Percentiles rank a stretch among this genome's conserved stretches.
Conservation (phyloP, 2,113 vertebrate species). For the Octodon degus region DNA sequence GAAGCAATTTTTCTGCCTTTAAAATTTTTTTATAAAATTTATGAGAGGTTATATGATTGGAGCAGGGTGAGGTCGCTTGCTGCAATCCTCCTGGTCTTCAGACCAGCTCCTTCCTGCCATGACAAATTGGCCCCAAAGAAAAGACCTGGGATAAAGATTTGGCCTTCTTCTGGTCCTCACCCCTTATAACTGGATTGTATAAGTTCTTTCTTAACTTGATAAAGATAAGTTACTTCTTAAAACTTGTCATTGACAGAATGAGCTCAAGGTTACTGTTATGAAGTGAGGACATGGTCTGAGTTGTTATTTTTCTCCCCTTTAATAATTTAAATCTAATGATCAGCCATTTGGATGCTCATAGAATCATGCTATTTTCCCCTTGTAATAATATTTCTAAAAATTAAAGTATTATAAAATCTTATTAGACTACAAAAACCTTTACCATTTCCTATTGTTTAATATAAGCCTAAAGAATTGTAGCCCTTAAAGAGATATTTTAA, state of each 20-base stretch:
- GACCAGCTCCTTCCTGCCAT: neutral
- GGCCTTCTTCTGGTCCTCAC: neutral
- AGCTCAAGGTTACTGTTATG: neutral
- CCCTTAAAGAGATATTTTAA: neutral
- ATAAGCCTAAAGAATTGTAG: neutral
- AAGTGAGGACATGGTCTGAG: neutral
- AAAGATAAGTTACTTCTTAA: neutral
- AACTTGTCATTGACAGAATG: neutral
- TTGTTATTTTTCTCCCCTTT: neutral
- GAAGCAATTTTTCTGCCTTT: too few relatives aligned
- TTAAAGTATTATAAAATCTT: neutral
- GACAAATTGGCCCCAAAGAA: neutral
- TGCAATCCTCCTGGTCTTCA: neutral
- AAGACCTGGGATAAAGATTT: neutral
- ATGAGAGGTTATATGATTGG: neutral
- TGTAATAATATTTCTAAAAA: neutral
- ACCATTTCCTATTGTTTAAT: neutral
- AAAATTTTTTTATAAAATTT: too few relatives aligned
- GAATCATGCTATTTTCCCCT: neutral
- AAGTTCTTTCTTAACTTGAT: neutral
- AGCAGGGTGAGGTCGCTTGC: neutral
- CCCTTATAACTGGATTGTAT: neutral
- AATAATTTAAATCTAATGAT: neutral
- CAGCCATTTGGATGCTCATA: neutral
- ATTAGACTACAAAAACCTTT: neutral